Evolutionary conservation across 2,797 vertebrate genomes (phyloP).

Genomic region (Eulemur rubriventer): DNA sequence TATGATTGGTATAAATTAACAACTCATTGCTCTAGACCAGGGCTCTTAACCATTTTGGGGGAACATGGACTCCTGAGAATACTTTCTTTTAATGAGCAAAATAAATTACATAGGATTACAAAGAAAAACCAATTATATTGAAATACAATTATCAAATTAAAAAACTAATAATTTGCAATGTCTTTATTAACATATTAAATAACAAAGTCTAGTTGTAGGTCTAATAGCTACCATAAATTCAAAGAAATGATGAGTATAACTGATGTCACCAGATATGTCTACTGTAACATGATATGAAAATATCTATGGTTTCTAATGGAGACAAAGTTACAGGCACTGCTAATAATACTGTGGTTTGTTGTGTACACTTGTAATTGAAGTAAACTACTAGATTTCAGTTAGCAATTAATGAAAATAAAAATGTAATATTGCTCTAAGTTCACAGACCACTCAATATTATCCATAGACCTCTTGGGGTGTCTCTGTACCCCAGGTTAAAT

Average conservation of each 20-base stretch:
- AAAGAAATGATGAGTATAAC: background rate
- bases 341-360: background rate
- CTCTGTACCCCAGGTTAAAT: background rate
- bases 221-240: background rate
- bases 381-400: background rate
- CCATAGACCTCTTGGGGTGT: background rate
- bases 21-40: background rate
- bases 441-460: background rate
- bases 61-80: background rate
- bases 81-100: background rate
- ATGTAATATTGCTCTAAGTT: background rate
- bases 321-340: background rate
- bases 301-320: background rate
- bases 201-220: background rate
- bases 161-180: background rate
- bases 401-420: background rate
- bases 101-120: background rate
- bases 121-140: background rate
- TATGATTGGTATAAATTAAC: background rate
- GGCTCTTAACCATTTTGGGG: background rate
- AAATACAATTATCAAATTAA: background rate
- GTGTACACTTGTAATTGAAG: background rate
- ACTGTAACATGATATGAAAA: background rate
- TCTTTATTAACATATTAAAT: slow-evolving; percentile 16
- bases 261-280: background rate